Conservation (phyloP, 1,140 invertebrate species). For the Formica exsecta region DNA sequence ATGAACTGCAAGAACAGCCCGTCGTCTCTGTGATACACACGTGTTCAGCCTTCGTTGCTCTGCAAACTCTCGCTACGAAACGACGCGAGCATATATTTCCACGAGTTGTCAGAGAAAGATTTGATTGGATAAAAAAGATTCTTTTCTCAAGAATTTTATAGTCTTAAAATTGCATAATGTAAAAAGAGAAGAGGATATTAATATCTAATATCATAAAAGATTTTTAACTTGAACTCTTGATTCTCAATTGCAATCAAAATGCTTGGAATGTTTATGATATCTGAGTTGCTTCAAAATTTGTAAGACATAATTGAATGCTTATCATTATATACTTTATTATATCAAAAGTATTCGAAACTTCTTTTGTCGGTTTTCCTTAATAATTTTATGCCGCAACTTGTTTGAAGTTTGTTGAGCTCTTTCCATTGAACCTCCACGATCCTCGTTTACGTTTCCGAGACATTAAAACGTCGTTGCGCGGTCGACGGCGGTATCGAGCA, state of each 20-base stretch:
- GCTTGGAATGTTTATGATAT: neutral
- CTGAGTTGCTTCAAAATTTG: neutral
- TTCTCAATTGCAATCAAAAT: no score
- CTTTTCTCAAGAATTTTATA: neutral
- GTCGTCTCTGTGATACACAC: neutral
- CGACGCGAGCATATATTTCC: neutral
- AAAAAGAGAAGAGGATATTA: no score
- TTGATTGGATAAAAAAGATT: neutral
- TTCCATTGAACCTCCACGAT: neutral
- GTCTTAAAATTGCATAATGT: neutral
- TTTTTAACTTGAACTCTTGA: no score
- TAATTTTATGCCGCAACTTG: constrained; percentile 28
- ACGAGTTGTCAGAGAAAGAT: neutral
- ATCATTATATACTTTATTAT: neutral
- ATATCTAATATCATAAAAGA: no score
- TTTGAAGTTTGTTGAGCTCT: constrained; percentile 15
- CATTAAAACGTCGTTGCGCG: constrained; percentile 41
- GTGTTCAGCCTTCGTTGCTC: neutral
- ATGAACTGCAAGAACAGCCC: neutral
- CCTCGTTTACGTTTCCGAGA: constrained; percentile 29
- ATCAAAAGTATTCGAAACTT: neutral
- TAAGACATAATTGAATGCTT: neutral
- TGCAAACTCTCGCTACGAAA: neutral
- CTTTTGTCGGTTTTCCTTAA: neutral
- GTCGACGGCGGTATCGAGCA: neutral